These are phyloP conservation scores for Zonotrichia leucophrys DNA, from an alignment of 2,113 vertebrate genomes.

Conservation along the genomic window DNA sequence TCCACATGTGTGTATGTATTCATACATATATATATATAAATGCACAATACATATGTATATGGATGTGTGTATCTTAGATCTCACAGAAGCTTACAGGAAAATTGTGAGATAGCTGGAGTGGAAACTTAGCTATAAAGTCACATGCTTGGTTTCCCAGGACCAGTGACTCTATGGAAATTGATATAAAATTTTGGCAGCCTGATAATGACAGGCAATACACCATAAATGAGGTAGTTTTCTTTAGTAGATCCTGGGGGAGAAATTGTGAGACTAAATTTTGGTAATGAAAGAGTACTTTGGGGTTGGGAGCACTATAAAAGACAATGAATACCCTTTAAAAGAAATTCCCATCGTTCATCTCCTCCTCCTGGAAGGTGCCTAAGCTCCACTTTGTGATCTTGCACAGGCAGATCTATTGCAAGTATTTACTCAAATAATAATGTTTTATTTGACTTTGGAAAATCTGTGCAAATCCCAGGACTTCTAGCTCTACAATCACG, in stretches of 20 bases:
- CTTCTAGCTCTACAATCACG: neutral
- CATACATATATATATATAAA: neutral
- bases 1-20: fast-evolving
- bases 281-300: conserved; percentile 7
- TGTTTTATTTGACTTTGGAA: conserved; percentile 27
- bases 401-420: neutral
- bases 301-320: neutral
- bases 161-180: neutral
- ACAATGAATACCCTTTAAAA: neutral
- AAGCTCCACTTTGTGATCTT: neutral
- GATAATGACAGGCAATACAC: neutral
- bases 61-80: neutral
- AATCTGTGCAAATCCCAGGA: neutral
- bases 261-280: neutral
- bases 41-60: neutral
- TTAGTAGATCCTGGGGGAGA: neutral
- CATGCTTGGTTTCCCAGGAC: neutral
- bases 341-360: neutral
- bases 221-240: neutral
- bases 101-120: neutral
- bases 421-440: neutral
- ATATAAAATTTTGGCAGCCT: conserved; percentile 3
- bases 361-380: neutral
- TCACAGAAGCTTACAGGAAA: neutral
- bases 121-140: neutral